These are phyloP conservation scores for Selenia dentaria DNA, from an alignment of 2,888 invertebrate species.

Conservation along the genomic window DNA sequence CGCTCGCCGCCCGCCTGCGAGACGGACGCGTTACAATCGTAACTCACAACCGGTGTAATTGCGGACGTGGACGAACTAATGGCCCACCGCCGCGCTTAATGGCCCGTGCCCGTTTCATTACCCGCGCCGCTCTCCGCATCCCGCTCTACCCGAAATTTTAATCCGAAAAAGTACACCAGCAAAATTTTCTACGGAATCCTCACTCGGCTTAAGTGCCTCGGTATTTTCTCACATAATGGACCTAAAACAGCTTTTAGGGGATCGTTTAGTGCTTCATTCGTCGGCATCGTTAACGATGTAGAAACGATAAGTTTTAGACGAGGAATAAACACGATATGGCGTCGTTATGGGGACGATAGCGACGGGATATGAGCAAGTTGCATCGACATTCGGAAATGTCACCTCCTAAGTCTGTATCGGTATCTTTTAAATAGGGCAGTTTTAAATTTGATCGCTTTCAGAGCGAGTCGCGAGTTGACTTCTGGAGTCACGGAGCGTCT, in stretches of 20 bases:
- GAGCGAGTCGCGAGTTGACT: neutral
- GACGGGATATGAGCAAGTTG: slow-evolving; percentile 19
- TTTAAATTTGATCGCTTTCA: slow-evolving; percentile 8
- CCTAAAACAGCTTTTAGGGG: slow-evolving; percentile 64
- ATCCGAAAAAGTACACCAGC: slow-evolving; percentile 56
- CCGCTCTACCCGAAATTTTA: slow-evolving; percentile 64
- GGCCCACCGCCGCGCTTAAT: slow-evolving; percentile 60
- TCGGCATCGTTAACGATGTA: slow-evolving; percentile 64
- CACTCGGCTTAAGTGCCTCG: slow-evolving; percentile 55
- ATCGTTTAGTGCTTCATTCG: slow-evolving; percentile 62
- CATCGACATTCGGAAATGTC: slow-evolving; percentile 8
- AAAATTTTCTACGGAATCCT: slow-evolving; percentile 39
- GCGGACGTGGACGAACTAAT: slow-evolving; percentile 67
- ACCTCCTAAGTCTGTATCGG: slow-evolving; percentile 15
- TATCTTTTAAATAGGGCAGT: slow-evolving; percentile 11
- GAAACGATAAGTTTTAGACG: slow-evolving; percentile 65
- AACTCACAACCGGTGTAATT: slow-evolving; percentile 68
- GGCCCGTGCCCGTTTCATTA: slow-evolving; percentile 70
- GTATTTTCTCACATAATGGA: slow-evolving; percentile 62
- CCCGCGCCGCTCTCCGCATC: slow-evolving; percentile 50
- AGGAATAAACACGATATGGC: slow-evolving; percentile 59
- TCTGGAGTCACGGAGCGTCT: neutral
- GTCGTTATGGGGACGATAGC: slow-evolving; percentile 45
- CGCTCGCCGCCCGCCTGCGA: slow-evolving; percentile 23
- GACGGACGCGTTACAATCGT: slow-evolving; percentile 50